Base-by-base conservation (phyloP, 2,888 invertebrate genomes). In the Sinopyrophorus schimmeli region DNA sequence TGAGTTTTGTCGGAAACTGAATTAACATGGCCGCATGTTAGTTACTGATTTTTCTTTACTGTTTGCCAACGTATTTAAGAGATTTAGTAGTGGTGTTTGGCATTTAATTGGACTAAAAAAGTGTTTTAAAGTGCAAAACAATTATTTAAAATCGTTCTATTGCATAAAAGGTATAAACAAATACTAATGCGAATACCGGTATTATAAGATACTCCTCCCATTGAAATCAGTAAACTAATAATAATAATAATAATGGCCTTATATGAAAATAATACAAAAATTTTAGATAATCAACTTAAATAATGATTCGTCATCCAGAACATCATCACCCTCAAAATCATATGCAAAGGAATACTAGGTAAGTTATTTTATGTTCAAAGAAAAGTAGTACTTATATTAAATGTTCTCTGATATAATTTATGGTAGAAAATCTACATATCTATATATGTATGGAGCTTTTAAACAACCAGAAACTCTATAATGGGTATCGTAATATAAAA, bases 11-110 rank as follows among this genome's bases (percentile, higher is more conserved):
- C 43, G 39, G 54, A 48, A 54, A 54, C 53, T 53, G 57, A 66
- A 70, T 76, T 84, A 87, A 85, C 86, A 87, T 87, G 87, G 87
- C 87, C 86, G 87, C 87, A 85, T 85, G 86, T 86, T 86, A 85
- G 82, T 82, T 80, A 77, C 77, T 78, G 77, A 71, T 78, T 84
- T 84, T 84, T 85, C 84, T 86, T 85, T 85, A 84, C 82, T 85
- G 84, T 85, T 85, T 80, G 84, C 84, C 85, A 84, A 84, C 74
- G 73, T 69, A 74, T 68, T 71, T 69, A 65, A 67, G 69, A 68
- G 71, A 71, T 71, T 68, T 73, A 76, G 74, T 73, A 75, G 72
- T 74, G 76, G 76, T 76, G 77, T 74, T 74, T 74, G 71, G 70
- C 70, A 66, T 61, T 68, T 41, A 37, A 23, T 48, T 44, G 20